Evolutionary conservation across 2,797 vertebrate species (phyloP).

Genomic region (Takifugu rubripes): DNA sequence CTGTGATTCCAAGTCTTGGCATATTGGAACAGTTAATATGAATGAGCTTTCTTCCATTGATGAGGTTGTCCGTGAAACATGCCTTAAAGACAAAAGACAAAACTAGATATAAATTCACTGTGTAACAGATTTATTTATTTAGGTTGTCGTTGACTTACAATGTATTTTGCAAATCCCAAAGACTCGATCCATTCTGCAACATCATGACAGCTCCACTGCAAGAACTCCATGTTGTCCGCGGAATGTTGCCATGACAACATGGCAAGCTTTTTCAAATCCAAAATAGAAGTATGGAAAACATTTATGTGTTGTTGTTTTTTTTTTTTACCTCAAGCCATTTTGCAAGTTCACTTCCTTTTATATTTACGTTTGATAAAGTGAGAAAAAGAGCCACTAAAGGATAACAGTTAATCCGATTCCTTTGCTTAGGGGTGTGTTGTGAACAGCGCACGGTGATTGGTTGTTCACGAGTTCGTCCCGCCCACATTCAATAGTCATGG

Average conservation of each 20-base stretch:
- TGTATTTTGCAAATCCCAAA: constrained; percentile 85
- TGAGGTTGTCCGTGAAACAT: constrained; percentile 84
- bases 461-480: not conserved
- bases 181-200: constrained; percentile 82
- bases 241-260: constrained; percentile 67
- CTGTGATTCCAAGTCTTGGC: constrained; percentile 84
- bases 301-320: too few species aligned
- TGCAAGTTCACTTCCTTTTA: too few species aligned
- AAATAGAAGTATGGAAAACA: too few species aligned
- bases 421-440: constrained; percentile 39
- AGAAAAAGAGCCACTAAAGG: too few species aligned
- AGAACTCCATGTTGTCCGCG: constrained; percentile 64
- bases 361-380: too few species aligned
- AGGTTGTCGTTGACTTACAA: constrained; percentile 62
- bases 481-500: constrained; percentile 18
- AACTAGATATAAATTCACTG: not conserved
- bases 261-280: too few species aligned
- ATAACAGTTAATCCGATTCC: constrained; percentile 34
- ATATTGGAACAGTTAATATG: constrained; percentile 77
- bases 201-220: constrained; percentile 77
- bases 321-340: too few species aligned
- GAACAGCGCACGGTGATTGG: constrained; percentile 43
- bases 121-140: too few species aligned
- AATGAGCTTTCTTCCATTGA: constrained; percentile 87
- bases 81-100: constrained; percentile 64